Percentiles rank a stretch among this genome's conserved stretches.
These are phyloP conservation scores for Festucalex cinctus DNA, from an alignment of 2,113 vertebrate genomes.

Conservation along the genomic window DNA sequence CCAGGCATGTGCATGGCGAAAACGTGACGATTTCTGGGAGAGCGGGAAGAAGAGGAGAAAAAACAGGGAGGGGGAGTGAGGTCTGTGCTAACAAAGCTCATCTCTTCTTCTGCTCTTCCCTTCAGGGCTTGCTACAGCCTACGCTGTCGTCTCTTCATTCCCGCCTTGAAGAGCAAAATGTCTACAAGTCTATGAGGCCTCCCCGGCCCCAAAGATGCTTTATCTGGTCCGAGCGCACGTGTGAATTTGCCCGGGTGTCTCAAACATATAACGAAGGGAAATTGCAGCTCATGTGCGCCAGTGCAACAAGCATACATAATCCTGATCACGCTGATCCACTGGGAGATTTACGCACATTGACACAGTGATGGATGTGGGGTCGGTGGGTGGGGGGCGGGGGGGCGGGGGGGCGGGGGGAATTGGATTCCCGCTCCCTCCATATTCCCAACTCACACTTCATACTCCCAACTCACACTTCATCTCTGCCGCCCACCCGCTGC, in stretches of 20 bases:
- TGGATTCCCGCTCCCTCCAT: constrained; percentile 26
- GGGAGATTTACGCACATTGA: constrained; percentile 16
- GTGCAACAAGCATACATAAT: constrained; percentile 8
- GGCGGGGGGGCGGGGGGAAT: constrained; percentile 19
- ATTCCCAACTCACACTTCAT: constrained; percentile 20
- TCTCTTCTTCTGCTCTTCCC: constrained; percentile 42
- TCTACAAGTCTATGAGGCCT: constrained; percentile 31
- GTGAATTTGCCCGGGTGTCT: constrained; percentile 2
- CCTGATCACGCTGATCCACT: background rate
- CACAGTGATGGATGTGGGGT: constrained; percentile 29
- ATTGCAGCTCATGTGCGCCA: background rate
- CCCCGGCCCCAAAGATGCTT: constrained; percentile 39
- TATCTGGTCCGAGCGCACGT: constrained; percentile 8
- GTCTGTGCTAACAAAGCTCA: constrained; percentile 53
- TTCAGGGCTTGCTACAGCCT: constrained; percentile 44
- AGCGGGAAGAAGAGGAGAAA: constrained; percentile 15
- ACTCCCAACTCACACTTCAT: constrained; percentile 27
- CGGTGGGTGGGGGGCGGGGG: no score
- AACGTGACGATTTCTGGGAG: constrained; percentile 54
- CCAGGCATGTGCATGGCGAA: constrained; percentile 59
- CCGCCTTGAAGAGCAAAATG: constrained; percentile 34
- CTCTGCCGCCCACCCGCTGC: constrained; percentile 43
- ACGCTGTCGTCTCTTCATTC: constrained; percentile 29
- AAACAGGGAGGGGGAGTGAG: constrained; percentile 14
- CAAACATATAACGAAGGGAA: background rate